Base-by-base conservation (phyloP, 2,888 invertebrate genomes). In the Sericinus montela region DNA sequence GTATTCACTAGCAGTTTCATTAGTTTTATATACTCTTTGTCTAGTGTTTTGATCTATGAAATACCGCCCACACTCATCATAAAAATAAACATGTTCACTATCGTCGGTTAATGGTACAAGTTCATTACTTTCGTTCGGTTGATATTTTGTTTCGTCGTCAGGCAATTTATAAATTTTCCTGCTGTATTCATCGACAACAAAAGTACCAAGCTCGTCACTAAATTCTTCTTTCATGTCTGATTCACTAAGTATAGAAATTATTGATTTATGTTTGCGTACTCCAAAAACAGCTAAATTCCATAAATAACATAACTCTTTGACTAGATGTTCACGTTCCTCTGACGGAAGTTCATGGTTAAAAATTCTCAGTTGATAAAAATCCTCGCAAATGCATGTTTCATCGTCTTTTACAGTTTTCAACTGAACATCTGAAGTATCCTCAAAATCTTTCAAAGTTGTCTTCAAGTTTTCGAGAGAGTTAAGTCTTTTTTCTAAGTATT, bases 61-160 rank as follows among this genome's bases (percentile, higher is more conserved):
- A 59, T 88, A 86, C 40, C 87, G 74, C 5, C 88, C 88, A 59
- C 87, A 88, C 56, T 83, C 81, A 51, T 88, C 88, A 59, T 77
- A 88, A 61, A 66, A 87, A 63, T 78, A 88, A 50, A 86, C 50
- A 48, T 81, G 75, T 5, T 73, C 66, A 25, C 44, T 48, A 54
- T 86, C 85, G 59, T 88, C 88, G 50, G 70, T 54, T 16, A 88
- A 38, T 23, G 80, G 76, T 3, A 87, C 82, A 45, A 88, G 69
- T 58, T 75, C 65, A 45, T 80, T 75, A 16, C 53, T 54, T 58
- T 88, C 87, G 66, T 88, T 84, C 36, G 68, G 68, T 55, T 87
- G 88, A 55, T 81, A 83, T 2, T 75, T 57, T 7, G 52, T 70
- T 1, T 74, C 67, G 60, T 76, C 75, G 35, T 74, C 69, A 6